These are phyloP conservation scores for Heliocidaris tuberculata DNA, from an alignment of 35 echinoderm and acorn worm genomes.

Conservation along the genomic window DNA sequence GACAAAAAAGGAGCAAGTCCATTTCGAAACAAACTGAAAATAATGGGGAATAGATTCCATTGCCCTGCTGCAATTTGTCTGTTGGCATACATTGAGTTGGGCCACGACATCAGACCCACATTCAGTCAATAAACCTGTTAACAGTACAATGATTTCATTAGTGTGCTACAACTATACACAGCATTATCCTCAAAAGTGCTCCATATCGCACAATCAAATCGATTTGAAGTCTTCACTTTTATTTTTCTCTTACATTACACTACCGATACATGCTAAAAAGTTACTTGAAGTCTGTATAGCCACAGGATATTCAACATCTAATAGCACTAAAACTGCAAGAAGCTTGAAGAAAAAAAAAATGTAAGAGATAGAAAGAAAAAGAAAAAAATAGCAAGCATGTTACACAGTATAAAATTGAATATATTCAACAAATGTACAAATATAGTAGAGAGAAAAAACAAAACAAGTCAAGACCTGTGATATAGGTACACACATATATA, in stretches of 20 bases:
- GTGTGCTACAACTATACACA: constrained; percentile 40
- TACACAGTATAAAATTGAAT: constrained; percentile 45
- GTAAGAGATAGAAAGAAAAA: constrained; percentile 6
- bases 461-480: not conserved
- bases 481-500: not conserved
- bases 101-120: not conserved
- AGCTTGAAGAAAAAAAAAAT: not conserved
- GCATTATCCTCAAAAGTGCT: not conserved
- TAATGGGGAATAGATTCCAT: not conserved
- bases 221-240: not conserved
- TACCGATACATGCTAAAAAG: constrained; percentile 34
- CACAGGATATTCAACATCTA: not conserved
- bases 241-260: constrained; percentile 23
- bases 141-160: constrained; percentile 15
- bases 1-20: not conserved
- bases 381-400: constrained; percentile 27
- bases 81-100: not conserved
- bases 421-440: constrained; percentile 41
- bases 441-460: not conserved
- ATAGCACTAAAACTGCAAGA: constrained; percentile 34
- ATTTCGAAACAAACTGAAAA: not conserved
- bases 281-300: not conserved
- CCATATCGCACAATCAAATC: not conserved
- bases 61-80: not conserved
- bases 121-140: not conserved